Base-by-base conservation (phyloP, 1,140 invertebrate genomes). In the Cataglyphis hispanica region DNA sequence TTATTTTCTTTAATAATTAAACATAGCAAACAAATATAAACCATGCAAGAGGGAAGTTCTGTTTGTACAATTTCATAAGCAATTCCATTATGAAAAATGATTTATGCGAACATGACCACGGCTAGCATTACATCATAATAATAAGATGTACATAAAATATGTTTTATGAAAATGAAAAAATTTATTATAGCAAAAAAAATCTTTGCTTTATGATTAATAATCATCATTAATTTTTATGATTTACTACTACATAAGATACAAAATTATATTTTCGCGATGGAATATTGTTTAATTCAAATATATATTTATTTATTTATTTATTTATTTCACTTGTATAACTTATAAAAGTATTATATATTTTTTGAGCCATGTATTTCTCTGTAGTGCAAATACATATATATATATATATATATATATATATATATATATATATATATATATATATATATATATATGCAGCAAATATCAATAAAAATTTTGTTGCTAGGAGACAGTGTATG, bases 11-110 rank as follows among this genome's bases (percentile, higher is more conserved):
- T 92, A 93, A 66, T 76, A 69, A 88, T 84, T 66, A 86, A 88
- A 91, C 85, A 94, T 92, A 77, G 91, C 93, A 40, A 92, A 95
- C 3, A 95, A 93, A 78, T 91, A 92, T 8, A 83, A 93, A 8
- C 91, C 91, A 19, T 72, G 77, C 6, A 87, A 89, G 53, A 90
- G 87, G 43, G 46, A 89, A 37, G 78, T 95, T 8, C 87, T 95
- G 40, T 95, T 95, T 61, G 94, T 92, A 25, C 90, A 93, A 66
- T 92, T 90, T 50, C 93, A 95, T 70, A 92, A 91, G 11, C 16
- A 25, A 60, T n/a, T 83, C 0, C 25, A 6, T 31, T 60, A 7
- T 6, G 40, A 19, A 75, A 72, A 63, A 87, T 87, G 74, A 58
- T 64, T 22, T 64, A 16, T 10, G 84, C 83, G 61, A n/a, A 16